These are phyloP conservation scores for Lycopodina hypogea DNA, from an alignment of 37 sponge, comb jelly and placozoan genomes.

Conservation along the genomic window DNA sequence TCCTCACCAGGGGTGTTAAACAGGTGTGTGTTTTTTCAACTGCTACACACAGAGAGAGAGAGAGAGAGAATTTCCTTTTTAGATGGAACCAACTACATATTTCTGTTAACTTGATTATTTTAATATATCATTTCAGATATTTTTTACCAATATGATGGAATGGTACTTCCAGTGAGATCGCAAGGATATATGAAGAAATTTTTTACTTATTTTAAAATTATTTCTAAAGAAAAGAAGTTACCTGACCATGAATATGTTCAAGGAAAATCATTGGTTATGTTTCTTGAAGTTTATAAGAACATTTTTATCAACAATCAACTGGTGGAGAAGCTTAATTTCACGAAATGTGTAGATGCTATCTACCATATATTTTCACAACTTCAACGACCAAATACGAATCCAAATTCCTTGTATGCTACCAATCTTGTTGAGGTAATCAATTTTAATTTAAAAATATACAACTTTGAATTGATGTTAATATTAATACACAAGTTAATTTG, in stretches of 20 bases:
- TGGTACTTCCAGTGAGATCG: constrained; percentile 26
- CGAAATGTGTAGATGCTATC: not conserved
- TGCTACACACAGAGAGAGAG: no score
- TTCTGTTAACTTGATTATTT: no score
- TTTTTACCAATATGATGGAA: constrained; percentile 44
- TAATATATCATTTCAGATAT: no score
- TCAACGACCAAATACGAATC: not conserved
- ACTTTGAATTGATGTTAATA: no score
- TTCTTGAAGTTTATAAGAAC: not conserved
- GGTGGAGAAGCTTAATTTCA: not conserved
- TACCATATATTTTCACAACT: not conserved
- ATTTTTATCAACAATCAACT: not conserved
- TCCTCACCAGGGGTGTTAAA: no score
- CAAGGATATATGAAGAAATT: not conserved
- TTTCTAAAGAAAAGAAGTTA: not conserved
- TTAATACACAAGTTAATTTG: no score
- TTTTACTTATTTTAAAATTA: not conserved
- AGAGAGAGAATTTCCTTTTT: no score
- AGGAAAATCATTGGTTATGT: not conserved
- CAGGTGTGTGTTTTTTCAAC: no score
- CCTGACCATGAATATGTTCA: not conserved
- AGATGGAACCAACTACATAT: no score
- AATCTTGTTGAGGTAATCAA: not conserved
- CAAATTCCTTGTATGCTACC: no score
- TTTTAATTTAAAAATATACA: not conserved